Evolutionary conservation across 2,113 vertebrate genomes (phyloP).

Genomic region (Chiloscyllium plagiosum): DNA sequence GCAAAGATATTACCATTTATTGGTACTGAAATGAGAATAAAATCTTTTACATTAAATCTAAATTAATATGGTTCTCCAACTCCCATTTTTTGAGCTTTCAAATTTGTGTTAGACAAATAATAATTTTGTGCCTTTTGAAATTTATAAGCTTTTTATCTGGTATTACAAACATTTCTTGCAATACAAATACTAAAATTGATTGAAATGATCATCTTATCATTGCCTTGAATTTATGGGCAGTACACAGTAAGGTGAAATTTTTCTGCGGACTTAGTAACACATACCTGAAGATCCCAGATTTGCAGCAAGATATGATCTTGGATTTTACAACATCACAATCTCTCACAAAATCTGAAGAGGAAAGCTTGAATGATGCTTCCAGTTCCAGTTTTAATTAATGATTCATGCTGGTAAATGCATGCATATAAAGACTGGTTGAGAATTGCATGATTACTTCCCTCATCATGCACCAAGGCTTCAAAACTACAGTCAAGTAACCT

Average conservation of each 20-base stretch:
- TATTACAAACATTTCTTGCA: neutral
- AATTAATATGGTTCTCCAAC: neutral
- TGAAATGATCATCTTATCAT: neutral
- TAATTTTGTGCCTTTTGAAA: neutral
- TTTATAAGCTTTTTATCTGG: neutral
- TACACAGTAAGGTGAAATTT: neutral
- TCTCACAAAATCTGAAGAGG: neutral
- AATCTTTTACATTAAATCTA: neutral
- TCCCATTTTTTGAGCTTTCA: neutral
- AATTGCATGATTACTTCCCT: neutral
- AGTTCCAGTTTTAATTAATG: neutral
- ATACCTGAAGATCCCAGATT: neutral
- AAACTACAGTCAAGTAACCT: neutral
- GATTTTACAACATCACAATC: neutral
- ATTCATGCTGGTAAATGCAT: neutral
- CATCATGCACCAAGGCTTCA: too few relatives aligned
- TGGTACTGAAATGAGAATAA: neutral
- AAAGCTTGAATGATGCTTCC: neutral
- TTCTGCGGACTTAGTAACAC: neutral
- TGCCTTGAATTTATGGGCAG: neutral
- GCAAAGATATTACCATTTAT: neutral
- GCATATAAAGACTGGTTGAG: neutral
- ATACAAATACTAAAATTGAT: neutral
- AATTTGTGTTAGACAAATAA: neutral
- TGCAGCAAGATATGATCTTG: neutral